Conservation (phyloP, 1,140 invertebrate species). For the Plectrocnemia conspersa region DNA sequence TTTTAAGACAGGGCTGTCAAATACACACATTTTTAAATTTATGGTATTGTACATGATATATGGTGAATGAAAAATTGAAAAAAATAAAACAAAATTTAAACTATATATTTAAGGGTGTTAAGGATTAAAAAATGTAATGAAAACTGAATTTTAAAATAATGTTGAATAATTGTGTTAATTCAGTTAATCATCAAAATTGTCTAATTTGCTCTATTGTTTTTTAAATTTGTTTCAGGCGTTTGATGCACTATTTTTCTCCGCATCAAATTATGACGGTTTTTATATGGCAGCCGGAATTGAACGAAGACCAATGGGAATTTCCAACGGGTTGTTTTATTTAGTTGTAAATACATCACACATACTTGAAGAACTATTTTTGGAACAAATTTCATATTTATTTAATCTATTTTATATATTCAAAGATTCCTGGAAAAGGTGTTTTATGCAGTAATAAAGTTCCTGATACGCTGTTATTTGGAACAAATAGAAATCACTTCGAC, state of each 20-base stretch:
- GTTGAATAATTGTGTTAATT: too few relatives aligned
- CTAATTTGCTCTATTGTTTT: too few relatives aligned
- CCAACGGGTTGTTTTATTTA: constrained; percentile 55
- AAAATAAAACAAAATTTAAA: too few relatives aligned
- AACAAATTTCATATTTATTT: constrained; percentile 25
- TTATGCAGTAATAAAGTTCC: constrained; percentile 61
- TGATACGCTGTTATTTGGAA: constrained; percentile 59
- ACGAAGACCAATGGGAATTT: constrained; percentile 51
- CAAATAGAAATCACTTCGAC: constrained; percentile 52
- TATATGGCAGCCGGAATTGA: constrained; percentile 54
- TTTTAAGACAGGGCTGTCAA: too few relatives aligned
- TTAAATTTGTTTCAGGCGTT: constrained; percentile 53
- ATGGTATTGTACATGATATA: too few relatives aligned
- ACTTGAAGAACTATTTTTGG: constrained; percentile 7
- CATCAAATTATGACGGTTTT: constrained; percentile 47
- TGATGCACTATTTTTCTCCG: constrained; percentile 60
- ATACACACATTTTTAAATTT: too few relatives aligned
- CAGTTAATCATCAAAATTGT: too few relatives aligned
- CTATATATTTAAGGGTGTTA: too few relatives aligned
- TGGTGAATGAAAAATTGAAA: too few relatives aligned
- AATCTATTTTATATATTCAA: constrained; percentile 33
- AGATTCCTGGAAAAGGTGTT: constrained; percentile 62
- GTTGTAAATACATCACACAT: constrained; percentile 42
- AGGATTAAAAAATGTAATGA: too few relatives aligned
- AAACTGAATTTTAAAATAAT: too few relatives aligned